phyloP scores from a whole-genome alignment of 2,888 invertebrate genomes.

The Pyralis farinalis region DNA sequence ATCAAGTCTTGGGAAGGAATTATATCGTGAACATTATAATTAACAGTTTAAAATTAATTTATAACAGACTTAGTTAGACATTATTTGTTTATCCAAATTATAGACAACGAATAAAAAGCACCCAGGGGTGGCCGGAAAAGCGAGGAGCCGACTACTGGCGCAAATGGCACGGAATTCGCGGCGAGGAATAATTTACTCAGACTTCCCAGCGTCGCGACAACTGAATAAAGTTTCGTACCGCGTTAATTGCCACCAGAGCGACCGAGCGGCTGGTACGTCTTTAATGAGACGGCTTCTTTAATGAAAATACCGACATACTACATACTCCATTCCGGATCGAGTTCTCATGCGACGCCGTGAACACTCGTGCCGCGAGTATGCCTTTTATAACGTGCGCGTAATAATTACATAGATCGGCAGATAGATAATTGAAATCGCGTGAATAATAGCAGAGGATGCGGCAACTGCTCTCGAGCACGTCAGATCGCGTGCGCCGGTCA shows the following conservation, averaged over 20 bases:
- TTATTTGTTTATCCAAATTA: constrained; percentile 14
- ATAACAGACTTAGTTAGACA: too few relatives aligned
- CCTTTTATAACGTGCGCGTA: constrained; percentile 32
- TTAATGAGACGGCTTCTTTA: constrained; percentile 75
- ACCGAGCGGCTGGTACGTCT: constrained; percentile 57
- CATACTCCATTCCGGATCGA: constrained; percentile 12
- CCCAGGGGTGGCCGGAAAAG: constrained; percentile 11
- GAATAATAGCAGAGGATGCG: constrained; percentile 49
- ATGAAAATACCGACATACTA: constrained; percentile 63
- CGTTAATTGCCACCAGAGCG: constrained; percentile 64
- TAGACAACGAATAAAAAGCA: constrained; percentile 14
- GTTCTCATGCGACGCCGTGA: constrained; percentile 16
- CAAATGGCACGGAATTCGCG: constrained; percentile 55
- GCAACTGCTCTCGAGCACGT: constrained; percentile 49
- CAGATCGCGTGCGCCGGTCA: constrained; percentile 52
- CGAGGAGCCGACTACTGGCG: constrained; percentile 20
- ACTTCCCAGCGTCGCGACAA: constrained; percentile 39
- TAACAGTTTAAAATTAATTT: too few relatives aligned
- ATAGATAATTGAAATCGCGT: constrained; percentile 60
- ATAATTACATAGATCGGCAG: constrained; percentile 52
- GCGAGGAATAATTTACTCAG: constrained; percentile 50
- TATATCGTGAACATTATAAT: too few relatives aligned
- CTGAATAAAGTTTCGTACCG: constrained; percentile 67
- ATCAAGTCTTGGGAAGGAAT: not conserved
- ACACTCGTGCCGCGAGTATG: constrained; percentile 29